These are phyloP conservation scores for Phyllotreta cruciferae DNA, from an alignment of 2,888 invertebrate genomes.

Conservation along the genomic window DNA sequence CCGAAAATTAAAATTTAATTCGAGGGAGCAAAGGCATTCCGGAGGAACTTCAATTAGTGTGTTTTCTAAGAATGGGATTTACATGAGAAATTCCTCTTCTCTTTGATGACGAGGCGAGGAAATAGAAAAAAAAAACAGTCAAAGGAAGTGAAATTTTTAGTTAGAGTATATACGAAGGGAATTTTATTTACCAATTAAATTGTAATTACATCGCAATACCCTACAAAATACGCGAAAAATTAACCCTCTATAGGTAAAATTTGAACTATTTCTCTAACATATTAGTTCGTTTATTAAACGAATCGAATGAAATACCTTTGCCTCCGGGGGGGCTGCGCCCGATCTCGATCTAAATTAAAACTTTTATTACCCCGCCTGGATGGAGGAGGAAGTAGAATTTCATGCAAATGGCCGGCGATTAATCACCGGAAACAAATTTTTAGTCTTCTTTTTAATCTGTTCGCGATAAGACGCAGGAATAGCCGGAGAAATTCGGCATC, in stretches of 20 bases:
- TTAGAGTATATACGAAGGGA: too few species aligned
- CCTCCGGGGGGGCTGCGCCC: not conserved
- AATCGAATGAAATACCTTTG: not conserved
- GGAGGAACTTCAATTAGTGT: not conserved
- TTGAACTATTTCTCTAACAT: not conserved
- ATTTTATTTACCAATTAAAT: too few species aligned
- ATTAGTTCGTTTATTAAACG: not conserved
- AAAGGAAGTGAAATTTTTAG: too few species aligned
- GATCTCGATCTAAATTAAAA: slow-evolving; percentile 32
- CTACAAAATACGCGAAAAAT: too few species aligned
- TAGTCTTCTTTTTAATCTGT: slow-evolving; percentile 44
- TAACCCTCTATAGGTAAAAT: not conserved
- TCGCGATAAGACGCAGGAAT: slow-evolving; percentile 37
- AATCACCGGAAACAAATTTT: slow-evolving; percentile 45
- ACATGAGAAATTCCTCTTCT: too few species aligned
- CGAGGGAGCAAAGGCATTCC: not conserved
- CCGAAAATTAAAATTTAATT: too few species aligned
- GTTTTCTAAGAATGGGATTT: too few species aligned
- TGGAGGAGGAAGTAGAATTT: slow-evolving; percentile 38
- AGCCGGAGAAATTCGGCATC: slow-evolving; percentile 21
- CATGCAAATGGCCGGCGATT: slow-evolving; percentile 53
- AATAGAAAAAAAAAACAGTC: not conserved
- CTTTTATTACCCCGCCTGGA: slow-evolving; percentile 36
- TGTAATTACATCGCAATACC: too few species aligned
- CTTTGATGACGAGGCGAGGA: too few species aligned